phyloP scores from a whole-genome alignment of 2,888 invertebrate genomes.

The Frankliniella intonsa region DNA sequence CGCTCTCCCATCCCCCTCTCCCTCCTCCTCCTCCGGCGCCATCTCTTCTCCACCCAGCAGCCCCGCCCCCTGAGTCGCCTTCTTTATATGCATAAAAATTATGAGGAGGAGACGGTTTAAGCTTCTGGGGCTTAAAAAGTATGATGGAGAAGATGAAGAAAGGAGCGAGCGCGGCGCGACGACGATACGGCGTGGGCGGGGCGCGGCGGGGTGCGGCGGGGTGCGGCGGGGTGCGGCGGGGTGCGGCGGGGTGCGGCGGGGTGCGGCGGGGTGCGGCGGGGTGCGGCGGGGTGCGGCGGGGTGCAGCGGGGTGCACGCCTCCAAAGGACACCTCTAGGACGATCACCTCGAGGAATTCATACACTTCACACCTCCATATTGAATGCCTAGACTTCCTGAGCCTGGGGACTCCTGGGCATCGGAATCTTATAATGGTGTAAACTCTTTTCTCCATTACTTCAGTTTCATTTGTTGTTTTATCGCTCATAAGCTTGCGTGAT shows the following conservation, averaged over 20 bases:
- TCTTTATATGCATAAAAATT: conserved; percentile 32
- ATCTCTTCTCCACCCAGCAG: conserved; percentile 24
- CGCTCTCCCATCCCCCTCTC: conserved; percentile 6
- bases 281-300: background rate
- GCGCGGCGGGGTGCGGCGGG: background rate
- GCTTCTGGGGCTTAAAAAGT: conserved; percentile 26
- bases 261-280: background rate
- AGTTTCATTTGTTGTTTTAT: too few species aligned
- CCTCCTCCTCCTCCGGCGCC: background rate
- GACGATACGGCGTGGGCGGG: background rate
- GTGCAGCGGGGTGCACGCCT: too few species aligned
- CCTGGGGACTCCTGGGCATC: too few species aligned
- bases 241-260: background rate
- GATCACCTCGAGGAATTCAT: too few species aligned
- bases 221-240: background rate
- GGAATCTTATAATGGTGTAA: too few species aligned
- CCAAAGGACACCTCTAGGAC: too few species aligned
- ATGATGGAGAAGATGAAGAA: conserved; percentile 25
- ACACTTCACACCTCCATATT: too few species aligned
- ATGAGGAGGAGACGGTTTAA: conserved; percentile 24
- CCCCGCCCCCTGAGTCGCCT: too few species aligned
- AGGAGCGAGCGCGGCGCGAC: background rate
- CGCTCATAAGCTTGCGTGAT: too few species aligned
- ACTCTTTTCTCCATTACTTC: too few species aligned
- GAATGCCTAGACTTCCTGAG: too few species aligned